phyloP scores from a whole-genome alignment of 2,113 vertebrate genomes.

The Sigmodon hispidus region DNA sequence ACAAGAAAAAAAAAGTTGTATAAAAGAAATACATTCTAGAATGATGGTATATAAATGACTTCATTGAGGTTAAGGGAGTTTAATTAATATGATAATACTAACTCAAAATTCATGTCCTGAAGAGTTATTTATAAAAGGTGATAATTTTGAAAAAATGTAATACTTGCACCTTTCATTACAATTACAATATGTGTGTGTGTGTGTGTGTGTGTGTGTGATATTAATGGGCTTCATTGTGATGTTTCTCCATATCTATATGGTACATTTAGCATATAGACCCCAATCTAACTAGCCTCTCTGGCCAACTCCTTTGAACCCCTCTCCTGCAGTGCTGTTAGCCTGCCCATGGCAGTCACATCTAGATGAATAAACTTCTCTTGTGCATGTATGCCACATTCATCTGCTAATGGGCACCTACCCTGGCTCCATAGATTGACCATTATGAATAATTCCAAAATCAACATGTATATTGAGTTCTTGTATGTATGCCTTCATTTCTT shows the following conservation, averaged over 20 bases:
- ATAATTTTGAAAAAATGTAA: slow-evolving; percentile 2
- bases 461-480: background rate
- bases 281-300: background rate
- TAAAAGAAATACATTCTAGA: background rate
- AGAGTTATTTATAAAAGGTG: background rate
- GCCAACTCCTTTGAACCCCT: background rate
- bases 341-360: background rate
- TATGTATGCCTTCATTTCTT: background rate
- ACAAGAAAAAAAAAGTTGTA: background rate
- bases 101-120: background rate
- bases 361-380: background rate
- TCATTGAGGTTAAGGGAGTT: background rate
- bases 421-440: background rate
- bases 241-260: background rate
- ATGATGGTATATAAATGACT: background rate
- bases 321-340: background rate
- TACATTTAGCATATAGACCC: no score
- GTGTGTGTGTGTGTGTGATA: no score
- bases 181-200: no score
- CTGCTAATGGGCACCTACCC: background rate
- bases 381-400: background rate
- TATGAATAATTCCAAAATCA: background rate
- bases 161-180: background rate
- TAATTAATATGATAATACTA: background rate
- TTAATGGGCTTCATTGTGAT: background rate